Percentiles rank a stretch among this genome's conserved stretches.
Conservation (phyloP, 2,888 invertebrate species). For the Ypsolopha sequella region DNA sequence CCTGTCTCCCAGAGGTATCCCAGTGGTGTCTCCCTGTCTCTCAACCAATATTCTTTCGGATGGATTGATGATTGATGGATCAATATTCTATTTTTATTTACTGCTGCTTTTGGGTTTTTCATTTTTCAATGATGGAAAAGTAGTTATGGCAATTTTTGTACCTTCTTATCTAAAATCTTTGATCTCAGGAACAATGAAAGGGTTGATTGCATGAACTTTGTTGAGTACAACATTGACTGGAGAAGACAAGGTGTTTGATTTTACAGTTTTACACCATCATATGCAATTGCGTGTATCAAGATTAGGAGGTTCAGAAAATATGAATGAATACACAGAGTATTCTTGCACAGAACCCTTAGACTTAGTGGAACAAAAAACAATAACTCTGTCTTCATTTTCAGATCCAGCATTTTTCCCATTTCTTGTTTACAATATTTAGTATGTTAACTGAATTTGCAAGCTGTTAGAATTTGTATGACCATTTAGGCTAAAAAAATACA, state of each 20-base stretch:
- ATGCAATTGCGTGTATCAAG: no score
- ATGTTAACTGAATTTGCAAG: constrained; percentile 25
- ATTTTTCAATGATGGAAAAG: constrained; percentile 1
- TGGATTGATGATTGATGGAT: no score
- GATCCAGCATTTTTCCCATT: neutral
- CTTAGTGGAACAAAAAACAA: neutral
- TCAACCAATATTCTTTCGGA: no score
- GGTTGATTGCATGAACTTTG: no score
- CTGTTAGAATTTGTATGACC: constrained; percentile 41
- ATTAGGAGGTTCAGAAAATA: constrained; percentile 18
- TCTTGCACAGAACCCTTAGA: neutral
- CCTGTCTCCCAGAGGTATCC: no score
- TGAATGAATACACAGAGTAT: constrained; percentile 13
- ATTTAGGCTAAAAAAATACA: constrained; percentile 15
- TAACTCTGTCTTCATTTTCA: neutral
- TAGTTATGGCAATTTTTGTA: neutral
- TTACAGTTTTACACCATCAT: no score
- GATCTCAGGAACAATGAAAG: no score
- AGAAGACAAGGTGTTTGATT: no score
- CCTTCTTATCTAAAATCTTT: no score
- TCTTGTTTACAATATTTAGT: constrained; percentile 14
- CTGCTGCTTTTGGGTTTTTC: neutral
- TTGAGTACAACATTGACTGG: no score
- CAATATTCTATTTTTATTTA: no score
- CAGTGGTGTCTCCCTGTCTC: no score